phyloP scores from a whole-genome alignment of 2,113 vertebrate species.

The Blennius ocellaris region DNA sequence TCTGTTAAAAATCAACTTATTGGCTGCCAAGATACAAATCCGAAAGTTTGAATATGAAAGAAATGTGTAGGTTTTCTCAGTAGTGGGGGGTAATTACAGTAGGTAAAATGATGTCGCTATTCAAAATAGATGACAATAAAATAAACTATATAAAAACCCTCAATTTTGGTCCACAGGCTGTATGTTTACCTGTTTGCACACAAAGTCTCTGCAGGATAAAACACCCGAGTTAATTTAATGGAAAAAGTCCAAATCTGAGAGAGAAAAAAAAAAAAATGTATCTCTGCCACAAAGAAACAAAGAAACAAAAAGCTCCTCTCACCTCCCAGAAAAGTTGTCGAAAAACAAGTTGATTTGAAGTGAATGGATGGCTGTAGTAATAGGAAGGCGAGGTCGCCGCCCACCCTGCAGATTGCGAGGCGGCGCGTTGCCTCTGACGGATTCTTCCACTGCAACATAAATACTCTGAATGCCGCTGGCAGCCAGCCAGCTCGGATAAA shows the following conservation, averaged over 20 bases:
- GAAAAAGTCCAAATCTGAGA: slow-evolving; percentile 14
- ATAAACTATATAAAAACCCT: too few species aligned
- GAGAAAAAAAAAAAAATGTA: background rate
- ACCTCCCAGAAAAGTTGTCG: slow-evolving; percentile 25
- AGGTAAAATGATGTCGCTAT: too few species aligned
- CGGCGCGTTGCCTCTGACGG: slow-evolving; percentile 23
- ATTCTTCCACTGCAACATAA: slow-evolving; percentile 38
- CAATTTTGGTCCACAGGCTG: too few species aligned
- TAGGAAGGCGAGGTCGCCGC: background rate
- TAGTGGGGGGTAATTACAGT: too few species aligned
- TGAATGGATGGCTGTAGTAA: background rate
- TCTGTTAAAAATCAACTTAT: too few species aligned
- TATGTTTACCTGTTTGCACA: background rate
- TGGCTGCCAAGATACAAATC: too few species aligned
- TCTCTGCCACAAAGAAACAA: slow-evolving; percentile 11
- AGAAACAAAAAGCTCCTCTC: background rate
- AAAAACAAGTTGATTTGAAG: slow-evolving; percentile 39
- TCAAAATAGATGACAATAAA: too few species aligned
- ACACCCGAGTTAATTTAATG: slow-evolving; percentile 21
- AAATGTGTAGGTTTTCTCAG: too few species aligned
- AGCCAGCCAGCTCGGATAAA: slow-evolving; percentile 9
- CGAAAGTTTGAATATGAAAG: too few species aligned
- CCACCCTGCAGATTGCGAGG: slow-evolving; percentile 5
- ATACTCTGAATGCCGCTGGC: slow-evolving; percentile 31
- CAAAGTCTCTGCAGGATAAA: background rate